Evolutionary conservation across 1,140 invertebrate genomes (phyloP).

Genomic region (Drosophila pallidifrons): DNA sequence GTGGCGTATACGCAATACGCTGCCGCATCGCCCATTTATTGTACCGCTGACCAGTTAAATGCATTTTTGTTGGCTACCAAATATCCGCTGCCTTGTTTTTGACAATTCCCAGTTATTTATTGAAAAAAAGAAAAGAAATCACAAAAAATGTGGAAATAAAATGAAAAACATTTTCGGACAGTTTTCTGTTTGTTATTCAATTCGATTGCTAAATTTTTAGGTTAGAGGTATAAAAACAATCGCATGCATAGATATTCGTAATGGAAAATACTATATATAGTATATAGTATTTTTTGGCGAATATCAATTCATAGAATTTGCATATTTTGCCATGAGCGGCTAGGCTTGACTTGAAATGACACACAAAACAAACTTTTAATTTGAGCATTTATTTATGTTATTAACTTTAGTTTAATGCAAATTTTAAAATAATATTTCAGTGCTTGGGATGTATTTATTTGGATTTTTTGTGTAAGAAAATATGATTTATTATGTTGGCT

Average conservation of each 20-base stretch:
- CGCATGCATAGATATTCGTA: constrained; percentile 9
- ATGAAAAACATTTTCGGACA: constrained; percentile 21
- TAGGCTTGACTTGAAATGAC: constrained; percentile 7
- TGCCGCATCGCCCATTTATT: constrained; percentile 54
- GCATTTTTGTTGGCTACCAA: constrained; percentile 64
- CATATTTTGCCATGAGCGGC: not conserved
- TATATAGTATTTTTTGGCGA: not conserved
- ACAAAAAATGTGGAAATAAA: constrained; percentile 5
- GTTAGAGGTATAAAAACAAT: constrained; percentile 13
- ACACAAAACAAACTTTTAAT: not conserved
- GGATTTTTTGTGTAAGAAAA: not conserved
- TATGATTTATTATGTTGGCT: not conserved
- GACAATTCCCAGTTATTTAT: constrained; percentile 54
- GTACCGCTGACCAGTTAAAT: constrained; percentile 56
- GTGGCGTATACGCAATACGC: constrained; percentile 58
- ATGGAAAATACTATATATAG: constrained; percentile 26
- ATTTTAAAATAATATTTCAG: not conserved
- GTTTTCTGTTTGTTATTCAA: constrained; percentile 37
- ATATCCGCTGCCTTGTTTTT: constrained; percentile 55
- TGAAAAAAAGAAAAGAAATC: constrained; percentile 34
- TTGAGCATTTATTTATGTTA: not conserved
- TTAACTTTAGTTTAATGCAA: not conserved
- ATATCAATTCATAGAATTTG: constrained; percentile 14
- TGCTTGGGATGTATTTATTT: not conserved
- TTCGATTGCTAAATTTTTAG: constrained; percentile 29